Base-by-base conservation (phyloP, 2,113 vertebrate genomes). In the Aphyosemion australe region DNA sequence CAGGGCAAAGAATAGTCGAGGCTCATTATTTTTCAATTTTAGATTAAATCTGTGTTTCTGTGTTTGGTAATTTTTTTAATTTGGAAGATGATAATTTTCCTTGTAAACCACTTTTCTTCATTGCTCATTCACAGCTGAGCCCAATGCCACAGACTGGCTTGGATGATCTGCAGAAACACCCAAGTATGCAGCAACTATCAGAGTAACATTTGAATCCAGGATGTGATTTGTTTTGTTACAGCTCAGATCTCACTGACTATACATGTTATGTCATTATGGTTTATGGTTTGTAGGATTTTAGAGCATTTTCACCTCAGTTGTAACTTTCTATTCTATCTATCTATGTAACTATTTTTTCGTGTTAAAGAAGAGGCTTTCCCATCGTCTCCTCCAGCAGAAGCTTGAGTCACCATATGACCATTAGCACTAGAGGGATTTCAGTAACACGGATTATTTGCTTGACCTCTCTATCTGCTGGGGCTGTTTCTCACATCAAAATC, bases 401-500 rank as follows among this genome's bases (percentile, higher is more conserved):
- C 82, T 74, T 56, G 61, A 69, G 70, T 49, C 46, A 50, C 37
- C 41, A 7, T 49, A 51, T 83, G 67, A 20, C 61, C 26, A 8
- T 21, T 2, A 15, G 69, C 58, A 32, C 68, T 61, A 19, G 32
- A 59, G 61, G 70, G 78, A 76, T 77, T 64, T 74, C 60, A 81
- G 72, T 61, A 2, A 45, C 51, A 69, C 79, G 61, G 78, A 82
- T 84, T 81, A 80, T 77, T 74, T 80, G 77, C 61, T 76, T 84
- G 78, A 84, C 67, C 68, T 81, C 55, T 45, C 57, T 58, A 3
- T 70, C 63, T 42, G 58, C 57, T 69, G 56, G 49, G 60, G 63
- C 67, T 45, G 51, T 65, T 67, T 76, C 60, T 73, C 68, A 21
- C 70, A 66, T 80, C 74, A 65, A 49, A 43, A 76, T 52, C 55